These are phyloP conservation scores for Aplodontia rufa DNA, from an alignment of 2,113 vertebrate species.

Conservation along the genomic window DNA sequence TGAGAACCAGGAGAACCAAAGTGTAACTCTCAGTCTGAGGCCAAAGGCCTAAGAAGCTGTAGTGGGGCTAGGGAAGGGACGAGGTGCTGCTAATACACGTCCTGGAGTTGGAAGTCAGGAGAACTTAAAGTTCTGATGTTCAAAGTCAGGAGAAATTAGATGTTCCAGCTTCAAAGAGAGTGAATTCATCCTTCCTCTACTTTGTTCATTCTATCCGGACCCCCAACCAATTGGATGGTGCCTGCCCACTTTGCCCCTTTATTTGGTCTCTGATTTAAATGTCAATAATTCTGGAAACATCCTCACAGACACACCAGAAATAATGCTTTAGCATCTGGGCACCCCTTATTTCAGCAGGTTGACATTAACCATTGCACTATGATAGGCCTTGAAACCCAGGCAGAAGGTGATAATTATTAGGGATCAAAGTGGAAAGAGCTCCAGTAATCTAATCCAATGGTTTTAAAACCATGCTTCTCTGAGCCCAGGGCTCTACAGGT, in stretches of 20 bases:
- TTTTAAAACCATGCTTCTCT: background rate
- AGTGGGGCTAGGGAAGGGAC: background rate
- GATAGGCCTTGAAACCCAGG: background rate
- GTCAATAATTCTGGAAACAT: background rate
- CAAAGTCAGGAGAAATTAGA: background rate
- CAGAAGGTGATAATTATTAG: background rate
- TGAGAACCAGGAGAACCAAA: background rate
- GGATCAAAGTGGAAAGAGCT: background rate
- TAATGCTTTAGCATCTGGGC: background rate
- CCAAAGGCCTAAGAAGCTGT: background rate
- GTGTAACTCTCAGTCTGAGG: background rate
- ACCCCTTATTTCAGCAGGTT: background rate
- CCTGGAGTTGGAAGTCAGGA: background rate
- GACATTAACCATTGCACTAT: background rate
- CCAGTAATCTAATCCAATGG: background rate
- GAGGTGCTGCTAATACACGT: background rate
- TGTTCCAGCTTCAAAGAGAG: background rate
- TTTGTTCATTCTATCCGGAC: background rate
- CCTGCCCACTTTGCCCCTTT: background rate
- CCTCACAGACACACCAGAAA: background rate
- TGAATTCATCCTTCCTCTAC: background rate
- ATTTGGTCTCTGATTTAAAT: background rate
- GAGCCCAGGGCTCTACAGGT: background rate
- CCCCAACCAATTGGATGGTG: background rate
- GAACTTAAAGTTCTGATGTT: background rate